Evolutionary conservation across 2,797 vertebrate genomes (phyloP).

Genomic region (Crenichthys baileyi): DNA sequence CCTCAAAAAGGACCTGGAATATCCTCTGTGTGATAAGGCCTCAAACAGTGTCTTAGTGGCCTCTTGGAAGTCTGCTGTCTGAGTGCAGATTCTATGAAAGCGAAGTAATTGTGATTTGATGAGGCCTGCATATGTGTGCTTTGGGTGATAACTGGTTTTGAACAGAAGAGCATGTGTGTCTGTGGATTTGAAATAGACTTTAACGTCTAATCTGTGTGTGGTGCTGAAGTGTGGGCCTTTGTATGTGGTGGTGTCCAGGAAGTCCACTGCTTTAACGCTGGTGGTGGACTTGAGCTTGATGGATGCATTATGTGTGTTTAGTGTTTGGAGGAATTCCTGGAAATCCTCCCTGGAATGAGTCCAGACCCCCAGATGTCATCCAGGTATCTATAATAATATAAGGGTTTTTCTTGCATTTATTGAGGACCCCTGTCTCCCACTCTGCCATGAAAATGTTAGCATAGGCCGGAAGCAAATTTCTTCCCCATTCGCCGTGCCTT

Average conservation of each 20-base stretch:
- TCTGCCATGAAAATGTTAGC: too few relatives aligned
- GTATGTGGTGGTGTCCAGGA: neutral
- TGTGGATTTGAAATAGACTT: neutral
- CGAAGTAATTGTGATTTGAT: neutral
- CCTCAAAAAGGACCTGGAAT: too few relatives aligned
- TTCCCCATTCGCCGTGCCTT: too few relatives aligned
- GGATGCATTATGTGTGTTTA: neutral
- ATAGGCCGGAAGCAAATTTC: too few relatives aligned
- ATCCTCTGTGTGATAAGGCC: neutral
- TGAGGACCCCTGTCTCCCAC: too few relatives aligned
- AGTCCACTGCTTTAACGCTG: neutral
- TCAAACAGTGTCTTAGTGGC: neutral
- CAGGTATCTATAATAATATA: neutral
- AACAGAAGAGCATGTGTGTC: too few relatives aligned
- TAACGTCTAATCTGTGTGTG: neutral
- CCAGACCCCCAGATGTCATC: neutral
- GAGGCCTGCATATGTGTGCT: too few relatives aligned
- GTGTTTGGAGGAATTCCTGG: neutral
- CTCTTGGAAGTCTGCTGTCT: neutral
- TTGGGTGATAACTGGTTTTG: too few relatives aligned
- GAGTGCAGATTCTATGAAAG: neutral
- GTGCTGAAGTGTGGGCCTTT: neutral
- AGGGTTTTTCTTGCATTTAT: too few relatives aligned
- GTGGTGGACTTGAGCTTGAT: neutral
- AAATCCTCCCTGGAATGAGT: neutral